Conservation (phyloP, 2,797 vertebrate genomes). For the Fundulus diaphanus region DNA sequence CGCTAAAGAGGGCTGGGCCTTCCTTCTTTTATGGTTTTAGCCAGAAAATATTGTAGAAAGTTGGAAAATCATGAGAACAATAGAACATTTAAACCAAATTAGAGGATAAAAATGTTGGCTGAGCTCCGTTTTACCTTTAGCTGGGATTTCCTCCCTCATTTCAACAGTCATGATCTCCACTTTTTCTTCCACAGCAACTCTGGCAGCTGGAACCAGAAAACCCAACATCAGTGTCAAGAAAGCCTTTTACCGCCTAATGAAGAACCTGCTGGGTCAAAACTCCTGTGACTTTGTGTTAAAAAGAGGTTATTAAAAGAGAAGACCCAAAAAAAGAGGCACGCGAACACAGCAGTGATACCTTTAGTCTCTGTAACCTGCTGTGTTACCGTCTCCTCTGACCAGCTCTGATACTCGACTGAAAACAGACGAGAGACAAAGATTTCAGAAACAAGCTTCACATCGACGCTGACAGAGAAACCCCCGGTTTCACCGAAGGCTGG, state of each 20-base stretch:
- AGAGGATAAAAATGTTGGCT: background rate
- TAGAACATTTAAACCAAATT: background rate
- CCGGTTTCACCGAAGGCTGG: background rate
- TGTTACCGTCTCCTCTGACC: slow-evolving; percentile 73
- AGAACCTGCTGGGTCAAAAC: background rate
- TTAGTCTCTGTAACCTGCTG: slow-evolving; percentile 62
- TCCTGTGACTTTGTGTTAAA: background rate
- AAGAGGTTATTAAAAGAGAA: slow-evolving; percentile 10
- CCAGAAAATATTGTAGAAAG: background rate
- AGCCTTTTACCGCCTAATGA: background rate
- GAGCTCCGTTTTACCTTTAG: slow-evolving; percentile 70
- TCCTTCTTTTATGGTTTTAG: background rate
- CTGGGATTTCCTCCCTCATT: slow-evolving; percentile 68
- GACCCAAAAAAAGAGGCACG: background rate
- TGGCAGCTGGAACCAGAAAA: slow-evolving; percentile 56
- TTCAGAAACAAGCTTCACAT: slow-evolving; percentile 8
- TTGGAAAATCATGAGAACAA: background rate
- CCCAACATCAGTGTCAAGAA: slow-evolving; percentile 1
- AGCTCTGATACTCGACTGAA: slow-evolving; percentile 75
- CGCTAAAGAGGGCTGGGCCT: background rate
- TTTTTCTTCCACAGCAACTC: slow-evolving; percentile 75
- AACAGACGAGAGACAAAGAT: slow-evolving; percentile 30
- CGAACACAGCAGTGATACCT: slow-evolving; percentile 63
- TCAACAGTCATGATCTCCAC: slow-evolving; percentile 69
- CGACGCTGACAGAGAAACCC: background rate